A percentile compares a stretch with the other conserved stretches of the same genome.
phyloP scores from a whole-genome alignment of 23 tunicate species.

The Halocynthia aurantium region DNA sequence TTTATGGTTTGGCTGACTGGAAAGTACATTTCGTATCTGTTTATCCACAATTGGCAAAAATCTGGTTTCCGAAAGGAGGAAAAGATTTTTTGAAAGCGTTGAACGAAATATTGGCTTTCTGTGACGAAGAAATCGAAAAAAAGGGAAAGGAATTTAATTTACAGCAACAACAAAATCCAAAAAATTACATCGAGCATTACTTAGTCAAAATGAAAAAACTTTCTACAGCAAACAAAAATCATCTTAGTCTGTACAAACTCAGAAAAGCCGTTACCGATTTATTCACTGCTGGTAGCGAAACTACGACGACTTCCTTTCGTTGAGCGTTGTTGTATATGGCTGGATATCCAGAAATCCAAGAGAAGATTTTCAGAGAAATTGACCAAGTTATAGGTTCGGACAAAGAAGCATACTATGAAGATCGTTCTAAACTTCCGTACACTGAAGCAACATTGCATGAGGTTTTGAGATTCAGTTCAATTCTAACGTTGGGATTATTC shows the following conservation, averaged over 20 bases:
- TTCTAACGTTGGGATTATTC: too few relatives aligned
- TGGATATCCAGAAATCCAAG: conserved; percentile 26
- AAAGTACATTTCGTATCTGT: background rate
- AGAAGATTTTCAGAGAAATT: background rate
- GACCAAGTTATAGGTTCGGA: background rate
- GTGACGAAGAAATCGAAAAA: too few relatives aligned
- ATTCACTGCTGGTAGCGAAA: conserved; percentile 22
- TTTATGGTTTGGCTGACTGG: background rate
- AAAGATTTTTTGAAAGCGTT: background rate
- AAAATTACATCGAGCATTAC: too few relatives aligned
- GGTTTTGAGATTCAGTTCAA: background rate
- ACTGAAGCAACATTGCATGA: conserved; percentile 7
- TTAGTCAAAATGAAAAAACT: too few relatives aligned
- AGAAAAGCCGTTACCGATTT: background rate
- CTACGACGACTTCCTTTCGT: conserved; percentile 9
- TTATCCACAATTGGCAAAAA: background rate
- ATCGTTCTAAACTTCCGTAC: background rate
- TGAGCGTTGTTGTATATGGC: conserved; percentile 23
- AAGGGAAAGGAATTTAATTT: too few relatives aligned
- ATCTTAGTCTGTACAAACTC: background rate
- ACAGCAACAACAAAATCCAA: too few relatives aligned
- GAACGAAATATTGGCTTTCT: background rate
- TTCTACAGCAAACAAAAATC: too few relatives aligned
- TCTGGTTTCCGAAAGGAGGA: background rate
- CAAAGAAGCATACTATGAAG: background rate